phyloP scores from a whole-genome alignment of 2,888 invertebrate species.

The Cheilosia urbana region DNA sequence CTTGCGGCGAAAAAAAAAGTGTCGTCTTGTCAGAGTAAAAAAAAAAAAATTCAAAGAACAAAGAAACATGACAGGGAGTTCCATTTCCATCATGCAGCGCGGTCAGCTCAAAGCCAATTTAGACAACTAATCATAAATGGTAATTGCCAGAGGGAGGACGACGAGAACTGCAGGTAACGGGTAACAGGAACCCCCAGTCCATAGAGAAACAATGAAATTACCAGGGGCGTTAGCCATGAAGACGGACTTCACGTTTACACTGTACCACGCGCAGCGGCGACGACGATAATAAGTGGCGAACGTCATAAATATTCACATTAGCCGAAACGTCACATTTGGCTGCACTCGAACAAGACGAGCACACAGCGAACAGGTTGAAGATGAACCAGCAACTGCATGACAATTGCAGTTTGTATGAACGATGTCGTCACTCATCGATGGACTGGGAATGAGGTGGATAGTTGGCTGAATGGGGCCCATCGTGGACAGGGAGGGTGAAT shows the following conservation, averaged over 20 bases:
- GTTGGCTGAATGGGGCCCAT: constrained; percentile 19
- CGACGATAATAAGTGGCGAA: constrained; percentile 65
- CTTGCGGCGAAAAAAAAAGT: constrained; percentile 12
- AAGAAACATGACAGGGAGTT: constrained; percentile 5
- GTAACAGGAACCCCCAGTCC: neutral
- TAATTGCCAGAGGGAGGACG: constrained; percentile 41
- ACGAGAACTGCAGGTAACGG: neutral
- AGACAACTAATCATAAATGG: constrained; percentile 70
- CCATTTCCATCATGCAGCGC: constrained; percentile 1
- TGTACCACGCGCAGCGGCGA: constrained; percentile 68
- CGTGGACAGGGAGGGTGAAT: constrained; percentile 44
- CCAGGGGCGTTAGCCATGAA: constrained; percentile 67
- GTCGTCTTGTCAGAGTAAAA: constrained; percentile 14
- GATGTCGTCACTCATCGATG: constrained; percentile 73
- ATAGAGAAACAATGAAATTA: constrained; percentile 54
- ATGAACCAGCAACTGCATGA: constrained; percentile 16
- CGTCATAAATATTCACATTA: constrained; percentile 76
- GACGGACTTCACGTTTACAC: constrained; percentile 55
- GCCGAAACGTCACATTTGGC: constrained; percentile 73
- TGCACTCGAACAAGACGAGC: constrained; percentile 42
- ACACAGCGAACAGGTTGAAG: constrained; percentile 5
- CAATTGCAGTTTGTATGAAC: constrained; percentile 39
- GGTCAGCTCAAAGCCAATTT: constrained; percentile 59
- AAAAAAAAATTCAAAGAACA: neutral
- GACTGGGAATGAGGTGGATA: constrained; percentile 44